These are phyloP conservation scores for Apteryx owenii DNA, from an alignment of 2,113 vertebrate genomes.

Conservation along the genomic window DNA sequence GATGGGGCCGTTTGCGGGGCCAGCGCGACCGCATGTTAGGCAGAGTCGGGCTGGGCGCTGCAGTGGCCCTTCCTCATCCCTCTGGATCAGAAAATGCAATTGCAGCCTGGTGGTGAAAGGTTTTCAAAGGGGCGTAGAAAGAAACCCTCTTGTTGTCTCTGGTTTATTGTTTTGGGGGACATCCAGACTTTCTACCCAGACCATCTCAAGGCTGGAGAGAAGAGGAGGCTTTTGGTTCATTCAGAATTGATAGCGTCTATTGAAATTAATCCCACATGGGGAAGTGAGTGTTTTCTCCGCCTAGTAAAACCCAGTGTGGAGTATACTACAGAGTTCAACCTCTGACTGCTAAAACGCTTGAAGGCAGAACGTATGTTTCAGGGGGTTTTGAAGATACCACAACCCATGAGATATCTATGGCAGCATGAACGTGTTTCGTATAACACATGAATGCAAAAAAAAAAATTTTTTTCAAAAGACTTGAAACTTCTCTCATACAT, in stretches of 20 bases:
- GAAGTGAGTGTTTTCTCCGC: neutral
- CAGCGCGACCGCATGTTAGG: too few relatives aligned
- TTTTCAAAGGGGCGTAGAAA: neutral
- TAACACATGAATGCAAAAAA: neutral
- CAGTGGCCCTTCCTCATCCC: too few relatives aligned
- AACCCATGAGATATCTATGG: neutral
- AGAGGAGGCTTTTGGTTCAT: neutral
- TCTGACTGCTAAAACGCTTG: neutral
- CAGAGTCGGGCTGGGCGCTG: too few relatives aligned
- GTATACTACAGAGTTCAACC: neutral
- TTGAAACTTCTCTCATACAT: neutral
- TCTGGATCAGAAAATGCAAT: too few relatives aligned
- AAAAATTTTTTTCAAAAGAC: neutral
- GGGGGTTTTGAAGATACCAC: conserved; percentile 8
- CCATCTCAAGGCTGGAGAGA: neutral
- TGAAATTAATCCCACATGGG: conserved; percentile 33
- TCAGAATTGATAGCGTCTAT: neutral
- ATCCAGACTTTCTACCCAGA: neutral
- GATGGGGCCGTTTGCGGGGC: too few relatives aligned
- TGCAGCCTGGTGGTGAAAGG: neutral
- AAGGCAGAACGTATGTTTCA: conserved; percentile 2
- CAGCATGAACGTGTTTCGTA: neutral
- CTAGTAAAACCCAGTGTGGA: neutral
- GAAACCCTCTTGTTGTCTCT: neutral
- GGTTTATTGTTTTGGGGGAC: neutral